Base-by-base conservation (phyloP, 2,888 invertebrate genomes). In the Trilocha varians region DNA sequence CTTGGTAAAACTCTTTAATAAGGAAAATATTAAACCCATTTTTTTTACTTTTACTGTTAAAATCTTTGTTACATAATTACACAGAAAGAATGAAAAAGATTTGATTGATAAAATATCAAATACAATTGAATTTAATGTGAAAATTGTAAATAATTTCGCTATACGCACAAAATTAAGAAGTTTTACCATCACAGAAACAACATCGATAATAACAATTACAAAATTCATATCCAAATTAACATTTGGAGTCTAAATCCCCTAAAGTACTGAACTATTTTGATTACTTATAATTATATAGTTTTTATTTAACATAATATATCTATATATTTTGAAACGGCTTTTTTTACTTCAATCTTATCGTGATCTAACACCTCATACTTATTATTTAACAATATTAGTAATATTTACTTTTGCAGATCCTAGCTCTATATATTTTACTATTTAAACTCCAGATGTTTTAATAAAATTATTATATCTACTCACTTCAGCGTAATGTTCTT, bases 401-500 rank as follows among this genome's bases (percentile, higher is more conserved):
- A n/a, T n/a, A n/a, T n/a, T n/a, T n/a, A n/a, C n/a, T n/a, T n/a
- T n/a, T n/a, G n/a, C n/a, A n/a, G n/a, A n/a, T n/a, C n/a, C n/a
- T n/a, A 25, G 25, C 25, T 9, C 25, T 9, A 25, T 6, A 25
- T 9, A 25, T 9, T 2, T 9, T 3, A 9, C 6, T 5, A 2
- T 6, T 25, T 25, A 25, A 25, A 25, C 25, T 6, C 3, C 25
- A 25, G 11, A 25, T 25, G 3, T 25, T 25, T 25, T 6, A 5
- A 34, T 34, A 46, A 48, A 40, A 37, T 50, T 44, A 25, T 2
- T 3, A 17, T n/a, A 16, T 5, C 11, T 16, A 38, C 25, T 87
- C 90, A 99, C 99, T 96, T 99, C 99, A 53, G 99, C 97, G 84
- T 99, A 99, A 78, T 99, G 98, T 80, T 99, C 99, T 87, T 99